Conservation (phyloP, 2,797 vertebrate species). For the Spheniscus humboldti region DNA sequence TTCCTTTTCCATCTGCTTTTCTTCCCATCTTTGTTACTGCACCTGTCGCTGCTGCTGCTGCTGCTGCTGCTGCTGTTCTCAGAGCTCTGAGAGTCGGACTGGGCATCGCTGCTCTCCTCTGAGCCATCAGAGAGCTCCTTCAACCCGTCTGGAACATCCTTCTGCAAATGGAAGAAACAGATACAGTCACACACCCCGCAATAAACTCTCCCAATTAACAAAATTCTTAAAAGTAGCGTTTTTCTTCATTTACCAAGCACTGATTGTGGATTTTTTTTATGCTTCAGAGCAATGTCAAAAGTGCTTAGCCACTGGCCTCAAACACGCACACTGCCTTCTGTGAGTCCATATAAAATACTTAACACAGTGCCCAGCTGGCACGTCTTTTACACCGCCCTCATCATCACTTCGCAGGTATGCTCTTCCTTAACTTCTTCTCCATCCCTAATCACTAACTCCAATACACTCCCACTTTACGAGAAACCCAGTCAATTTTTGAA, state of each 20-base stretch:
- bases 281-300: background rate
- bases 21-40: constrained; percentile 78
- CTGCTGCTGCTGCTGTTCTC: constrained; percentile 81
- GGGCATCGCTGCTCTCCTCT: constrained; percentile 91
- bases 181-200: rapidly evolving
- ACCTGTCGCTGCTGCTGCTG: constrained; percentile 82
- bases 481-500: background rate
- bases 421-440: background rate
- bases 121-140: constrained; percentile 91
- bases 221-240: rapidly evolving
- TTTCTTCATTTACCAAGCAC: background rate
- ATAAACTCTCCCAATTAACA: rapidly evolving
- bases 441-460: rapidly evolving
- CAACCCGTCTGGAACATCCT: constrained; percentile 84
- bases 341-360: rapidly evolving
- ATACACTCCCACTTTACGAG: rapidly evolving
- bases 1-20: constrained; percentile 90
- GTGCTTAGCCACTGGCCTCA: background rate
- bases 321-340: rapidly evolving
- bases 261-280: rapidly evolving
- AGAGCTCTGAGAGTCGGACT: constrained; percentile 86
- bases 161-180: constrained; percentile 71
- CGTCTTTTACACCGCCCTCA: rapidly evolving
- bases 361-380: too few species aligned
- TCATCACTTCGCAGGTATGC: rapidly evolving